A percentile compares a stretch with the other conserved stretches of the same genome.
Conservation (phyloP, 2,888 invertebrate genomes). For the Oeneis ivallda region DNA sequence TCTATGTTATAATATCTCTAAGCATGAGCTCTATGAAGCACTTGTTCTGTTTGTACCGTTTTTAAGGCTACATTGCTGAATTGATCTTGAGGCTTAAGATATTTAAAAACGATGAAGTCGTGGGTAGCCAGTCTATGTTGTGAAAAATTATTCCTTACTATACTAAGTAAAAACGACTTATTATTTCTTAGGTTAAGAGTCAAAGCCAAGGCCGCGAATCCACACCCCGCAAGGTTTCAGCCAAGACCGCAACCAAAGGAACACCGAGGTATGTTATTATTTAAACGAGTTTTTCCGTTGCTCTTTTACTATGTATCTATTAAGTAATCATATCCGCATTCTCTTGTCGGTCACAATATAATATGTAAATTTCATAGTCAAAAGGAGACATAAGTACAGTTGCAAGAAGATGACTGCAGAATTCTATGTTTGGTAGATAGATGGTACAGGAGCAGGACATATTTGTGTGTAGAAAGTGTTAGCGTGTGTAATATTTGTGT, state of each 20-base stretch:
- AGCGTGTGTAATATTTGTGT: not conserved
- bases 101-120: not conserved
- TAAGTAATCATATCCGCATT: too few species aligned
- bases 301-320: not conserved
- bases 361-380: too few species aligned
- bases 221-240: conserved; percentile 84
- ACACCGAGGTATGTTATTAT: conserved; percentile 71
- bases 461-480: not conserved
- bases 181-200: conserved; percentile 79
- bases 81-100: not conserved
- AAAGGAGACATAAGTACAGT: not conserved
- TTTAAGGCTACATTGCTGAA: not conserved
- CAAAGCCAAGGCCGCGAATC: conserved; percentile 71
- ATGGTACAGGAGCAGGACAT: conserved; percentile 5
- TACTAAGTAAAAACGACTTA: not conserved
- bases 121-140: not conserved
- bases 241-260: conserved; percentile 80
- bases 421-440: not conserved
- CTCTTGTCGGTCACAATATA: too few species aligned
- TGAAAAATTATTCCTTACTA: not conserved
- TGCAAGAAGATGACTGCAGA: not conserved
- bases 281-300: conserved; percentile 1
- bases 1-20: too few species aligned
- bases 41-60: too few species aligned
- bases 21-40: too few species aligned